Evolutionary conservation across 2,797 vertebrate species (phyloP), one percentile per base, ranked within the genome.

Genomic region (Xerus rutilus): DNA sequence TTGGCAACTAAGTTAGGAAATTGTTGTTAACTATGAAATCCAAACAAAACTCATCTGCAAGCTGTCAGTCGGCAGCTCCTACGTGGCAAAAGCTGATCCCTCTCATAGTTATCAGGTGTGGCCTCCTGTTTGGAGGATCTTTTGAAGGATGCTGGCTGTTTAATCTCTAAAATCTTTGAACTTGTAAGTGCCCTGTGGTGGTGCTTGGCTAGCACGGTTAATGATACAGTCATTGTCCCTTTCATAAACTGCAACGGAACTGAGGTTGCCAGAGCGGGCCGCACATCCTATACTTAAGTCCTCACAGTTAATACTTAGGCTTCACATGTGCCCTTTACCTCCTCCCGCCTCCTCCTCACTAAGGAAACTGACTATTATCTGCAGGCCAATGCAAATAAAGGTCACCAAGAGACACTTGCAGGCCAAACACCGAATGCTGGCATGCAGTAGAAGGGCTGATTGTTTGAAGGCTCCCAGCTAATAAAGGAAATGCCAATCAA

Each of bases 381-480:
- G 45, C 64, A 96, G 92, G 94, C 97, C 97, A 97, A 96, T 96
- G 95, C 97, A 97, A 97, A 97, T 95, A 97, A 97, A 98, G 94
- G 97, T 98, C 97, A 98, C 96, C 95, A 96, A 97, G 96, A 97
- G 96, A 97, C 86, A 96, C 94, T 97, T 64, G 69, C 5, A 17
- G 93, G 94, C 92, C 97, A 97, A 96, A 95, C 91, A 95, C 64
- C 3, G 7, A 96, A 90, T 59, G 94, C 87, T 96, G 96, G 97
- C 96, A 86, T 39, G 77, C 3, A 32, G 57, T 52, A 45, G 95
- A 97, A 97, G 91, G 81, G 77, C 69, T 95, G 94, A 96, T 95
- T 97, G 87, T 97, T 93, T 95, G 88, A 57, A 86, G 82, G 94
- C 59, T 97, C 89, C 91, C 32, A 35, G 91, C 93, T 97, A 96